A percentile compares a stretch with the other conserved stretches of the same genome.
phyloP scores from a whole-genome alignment of 2,113 vertebrate species.

The human region GRCh38 chr20:5401501-5402000 shows the following conservation, averaged over 20 bases:
- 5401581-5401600: constrained; percentile 31
- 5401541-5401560: neutral
- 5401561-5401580: neutral
- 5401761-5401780: neutral
- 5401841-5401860: neutral
- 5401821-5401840: neutral
- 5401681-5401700: neutral
- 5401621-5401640: constrained; percentile 42
- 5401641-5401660: constrained; percentile 38
- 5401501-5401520: neutral
- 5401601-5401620: constrained; percentile 26
- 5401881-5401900: neutral
- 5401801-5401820: neutral
- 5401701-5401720: neutral
- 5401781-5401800: neutral
- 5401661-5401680: constrained; percentile 45
- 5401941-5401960: neutral
- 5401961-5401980: neutral
- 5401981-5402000: neutral
- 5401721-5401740: neutral
- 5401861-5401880: neutral
- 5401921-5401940: neutral
- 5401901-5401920: neutral
- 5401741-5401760: neutral
- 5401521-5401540: constrained; percentile 47